Conservation (phyloP, 2,797 vertebrate genomes). For the Anguilla megastoma region DNA sequence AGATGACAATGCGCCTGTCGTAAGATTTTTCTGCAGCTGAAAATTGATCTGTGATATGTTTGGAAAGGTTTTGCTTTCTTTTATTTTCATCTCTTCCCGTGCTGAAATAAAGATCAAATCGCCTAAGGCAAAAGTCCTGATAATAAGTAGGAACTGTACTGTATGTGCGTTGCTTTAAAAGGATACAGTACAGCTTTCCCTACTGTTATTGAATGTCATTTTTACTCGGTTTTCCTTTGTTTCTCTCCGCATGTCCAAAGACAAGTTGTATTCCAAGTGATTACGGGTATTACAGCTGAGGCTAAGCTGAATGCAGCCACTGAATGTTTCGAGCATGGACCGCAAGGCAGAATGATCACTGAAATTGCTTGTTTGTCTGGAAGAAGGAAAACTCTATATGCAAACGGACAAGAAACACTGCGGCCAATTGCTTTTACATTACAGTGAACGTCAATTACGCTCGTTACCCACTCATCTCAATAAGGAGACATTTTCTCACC, state of each 20-base stretch:
- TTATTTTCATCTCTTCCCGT: background rate
- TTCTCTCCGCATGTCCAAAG: background rate
- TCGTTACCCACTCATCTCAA: background rate
- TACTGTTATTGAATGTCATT: too few species aligned
- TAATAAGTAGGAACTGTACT: background rate
- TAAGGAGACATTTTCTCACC: background rate
- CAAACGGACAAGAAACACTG: background rate
- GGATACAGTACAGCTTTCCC: too few species aligned
- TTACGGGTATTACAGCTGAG: background rate
- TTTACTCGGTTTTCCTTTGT: too few species aligned
- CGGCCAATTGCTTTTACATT: background rate
- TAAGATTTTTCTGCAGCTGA: constrained; percentile 35
- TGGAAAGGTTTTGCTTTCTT: background rate
- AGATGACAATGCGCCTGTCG: constrained; percentile 8
- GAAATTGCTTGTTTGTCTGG: background rate
- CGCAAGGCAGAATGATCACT: background rate
- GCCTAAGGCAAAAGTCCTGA: constrained; percentile 14
- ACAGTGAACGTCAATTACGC: background rate
- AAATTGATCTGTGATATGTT: constrained; percentile 4
- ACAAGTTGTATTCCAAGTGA: too few species aligned
- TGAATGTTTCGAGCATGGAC: background rate
- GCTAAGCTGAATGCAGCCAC: background rate
- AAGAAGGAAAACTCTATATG: background rate
- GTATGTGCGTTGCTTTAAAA: background rate
- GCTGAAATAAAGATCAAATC: constrained; percentile 38